phyloP scores from a whole-genome alignment of 2,888 invertebrate genomes.

The Patella caerulea region DNA sequence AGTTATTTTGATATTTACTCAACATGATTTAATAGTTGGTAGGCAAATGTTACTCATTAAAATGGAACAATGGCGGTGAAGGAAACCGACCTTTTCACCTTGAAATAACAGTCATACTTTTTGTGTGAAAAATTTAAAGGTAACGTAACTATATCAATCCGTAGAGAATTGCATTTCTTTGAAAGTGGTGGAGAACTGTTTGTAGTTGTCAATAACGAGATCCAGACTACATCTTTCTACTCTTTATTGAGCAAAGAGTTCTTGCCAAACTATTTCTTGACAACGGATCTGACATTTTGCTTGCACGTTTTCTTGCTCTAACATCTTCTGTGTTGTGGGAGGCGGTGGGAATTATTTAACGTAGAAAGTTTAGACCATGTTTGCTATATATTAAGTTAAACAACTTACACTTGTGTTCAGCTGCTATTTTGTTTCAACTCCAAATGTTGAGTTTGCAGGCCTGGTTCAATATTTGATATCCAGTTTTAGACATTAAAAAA shows the following conservation, averaged over 20 bases:
- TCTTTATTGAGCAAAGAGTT: background rate
- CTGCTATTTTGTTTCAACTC: background rate
- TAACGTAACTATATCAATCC: background rate
- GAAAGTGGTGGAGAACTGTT: background rate
- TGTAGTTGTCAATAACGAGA: constrained; percentile 9
- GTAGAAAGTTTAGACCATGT: background rate
- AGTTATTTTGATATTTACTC: too few relatives aligned
- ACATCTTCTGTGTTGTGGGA: background rate
- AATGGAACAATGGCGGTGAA: too few relatives aligned
- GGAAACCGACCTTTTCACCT: background rate
- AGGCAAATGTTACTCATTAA: too few relatives aligned
- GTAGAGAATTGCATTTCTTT: constrained; percentile 1
- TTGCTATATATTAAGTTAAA: constrained; percentile 10
- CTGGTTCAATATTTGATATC: background rate
- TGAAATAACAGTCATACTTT: constrained; percentile 4
- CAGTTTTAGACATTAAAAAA: too few relatives aligned
- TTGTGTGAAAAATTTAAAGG: background rate
- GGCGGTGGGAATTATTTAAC: background rate
- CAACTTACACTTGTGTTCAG: background rate
- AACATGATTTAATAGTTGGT: too few relatives aligned
- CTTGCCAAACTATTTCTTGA: constrained; percentile 10
- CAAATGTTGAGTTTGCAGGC: background rate
- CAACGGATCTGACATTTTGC: constrained; percentile 8
- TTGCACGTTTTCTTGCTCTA: background rate
- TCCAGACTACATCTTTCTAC: background rate